Evolutionary conservation across 2,797 vertebrate species (phyloP), one percentile per base, ranked within the genome.

Genomic region (Leucoraja ocellata): DNA sequence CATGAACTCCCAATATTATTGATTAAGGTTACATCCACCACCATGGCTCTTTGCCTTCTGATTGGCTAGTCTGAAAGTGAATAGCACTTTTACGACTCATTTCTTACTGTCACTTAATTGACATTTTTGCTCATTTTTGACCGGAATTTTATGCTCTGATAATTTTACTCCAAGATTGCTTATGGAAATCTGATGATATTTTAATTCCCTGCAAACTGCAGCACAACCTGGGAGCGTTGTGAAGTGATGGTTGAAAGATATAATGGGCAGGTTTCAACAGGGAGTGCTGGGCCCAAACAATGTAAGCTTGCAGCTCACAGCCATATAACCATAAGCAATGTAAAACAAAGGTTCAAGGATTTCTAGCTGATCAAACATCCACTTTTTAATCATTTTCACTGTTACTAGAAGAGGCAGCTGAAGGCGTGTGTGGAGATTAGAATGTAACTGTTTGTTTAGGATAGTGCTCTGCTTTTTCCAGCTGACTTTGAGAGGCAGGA

Each of bases 331-430:
- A 14, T 13, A 84, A 84, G 54, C 23, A 14, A 84, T 28, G 10
- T 25, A 58, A 14, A 61, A 25, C 81, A 84, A 61, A 84, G 81
- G n/a, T 63, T 84, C 16, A 84, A 84, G 13, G 11, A 61, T 63
- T n/a, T 61, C 54, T 28, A 84, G 54, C 28, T 63, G 25, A 84
- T 84, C 81, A n/a, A 84, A 4, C 28, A 28, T 5, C 81, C 54
- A n/a, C 54, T 84, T 61, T 84, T 84, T 84, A 61, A 84, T 84
- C 46, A 8, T 84, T 84, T 84, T 28, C 81, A 84, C 58, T 61
- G 54, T 84, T 84, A 63, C 58, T 58, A 28, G 54, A 74, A n/a
- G 58, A 84, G 81, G 61, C 25, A n/a, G 28, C 25, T 61, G 54
- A 2, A 84, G 54, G 25, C 25, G 6, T n/a, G 10, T 36, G 9